Evolutionary conservation across 53 echinoderm and acorn worm genomes (phyloP).

Genomic region (Apostichopus leukothele): DNA sequence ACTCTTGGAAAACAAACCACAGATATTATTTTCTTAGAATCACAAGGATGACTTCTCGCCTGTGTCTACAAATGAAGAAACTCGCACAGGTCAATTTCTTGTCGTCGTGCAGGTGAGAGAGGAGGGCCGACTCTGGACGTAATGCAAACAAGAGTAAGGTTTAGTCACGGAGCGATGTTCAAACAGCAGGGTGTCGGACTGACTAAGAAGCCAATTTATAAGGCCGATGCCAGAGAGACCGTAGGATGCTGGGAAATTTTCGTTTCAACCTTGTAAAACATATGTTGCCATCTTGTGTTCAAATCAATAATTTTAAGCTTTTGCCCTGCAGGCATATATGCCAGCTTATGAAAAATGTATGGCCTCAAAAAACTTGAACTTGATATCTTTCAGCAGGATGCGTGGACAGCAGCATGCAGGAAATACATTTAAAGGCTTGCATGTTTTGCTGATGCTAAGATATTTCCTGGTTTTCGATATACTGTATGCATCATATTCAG

Average conservation of each 20-base stretch:
- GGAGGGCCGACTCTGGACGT: background rate
- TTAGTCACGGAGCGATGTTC: background rate
- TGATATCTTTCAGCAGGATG: background rate
- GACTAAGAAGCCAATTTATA: conserved; percentile 3
- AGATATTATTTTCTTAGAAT: conserved; percentile 21
- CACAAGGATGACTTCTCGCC: background rate
- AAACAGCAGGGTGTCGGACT: conserved; percentile 1
- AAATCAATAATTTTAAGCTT: background rate
- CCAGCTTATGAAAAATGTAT: background rate
- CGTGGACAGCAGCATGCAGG: too few species aligned
- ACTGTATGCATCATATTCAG: too few species aligned
- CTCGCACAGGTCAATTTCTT: background rate
- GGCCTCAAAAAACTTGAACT: conserved; percentile 4
- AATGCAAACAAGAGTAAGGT: background rate
- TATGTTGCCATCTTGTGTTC: background rate
- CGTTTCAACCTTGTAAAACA: conserved; percentile 26
- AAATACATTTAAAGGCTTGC: too few species aligned
- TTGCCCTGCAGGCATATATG: conserved; percentile 27
- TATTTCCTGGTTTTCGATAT: too few species aligned
- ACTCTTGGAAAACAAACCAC: background rate
- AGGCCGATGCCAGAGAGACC: background rate
- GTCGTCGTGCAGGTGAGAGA: background rate
- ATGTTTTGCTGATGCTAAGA: too few species aligned
- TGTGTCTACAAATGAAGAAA: background rate
- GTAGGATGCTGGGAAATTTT: background rate